Evolutionary conservation across 2,113 vertebrate genomes (phyloP).

Genomic region (Coreoperca whiteheadi): DNA sequence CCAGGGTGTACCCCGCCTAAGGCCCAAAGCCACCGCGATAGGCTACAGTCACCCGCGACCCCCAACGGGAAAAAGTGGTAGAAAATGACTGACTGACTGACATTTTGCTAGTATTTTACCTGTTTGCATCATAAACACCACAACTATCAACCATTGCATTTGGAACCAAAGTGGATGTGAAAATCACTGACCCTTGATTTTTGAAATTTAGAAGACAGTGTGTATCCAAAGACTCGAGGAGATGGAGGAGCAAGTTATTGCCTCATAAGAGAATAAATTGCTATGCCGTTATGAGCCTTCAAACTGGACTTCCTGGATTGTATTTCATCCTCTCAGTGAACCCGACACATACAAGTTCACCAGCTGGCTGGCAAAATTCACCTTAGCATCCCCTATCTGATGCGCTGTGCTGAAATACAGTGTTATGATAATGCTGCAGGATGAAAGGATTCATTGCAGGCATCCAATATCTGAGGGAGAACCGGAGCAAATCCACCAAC

Average conservation of each 20-base stretch:
- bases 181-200: no score
- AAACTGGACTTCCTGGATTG: constrained; percentile 31
- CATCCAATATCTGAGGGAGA: constrained; percentile 58
- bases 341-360: constrained; percentile 28
- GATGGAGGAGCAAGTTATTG: constrained; percentile 4
- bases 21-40: no score
- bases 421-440: constrained; percentile 65
- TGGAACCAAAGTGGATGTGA: no score
- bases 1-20: no score
- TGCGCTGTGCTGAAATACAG: constrained; percentile 56
- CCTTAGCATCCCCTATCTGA: constrained; percentile 50
- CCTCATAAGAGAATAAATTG: constrained; percentile 13
- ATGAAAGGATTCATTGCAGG: constrained; percentile 66
- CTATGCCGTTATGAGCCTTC: constrained; percentile 28
- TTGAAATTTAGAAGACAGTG: no score
- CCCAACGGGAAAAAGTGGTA: no score
- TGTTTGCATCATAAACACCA: no score
- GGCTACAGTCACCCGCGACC: no score
- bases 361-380: constrained; percentile 38
- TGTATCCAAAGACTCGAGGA: no score
- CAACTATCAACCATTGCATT: no score
- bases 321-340: constrained; percentile 41
- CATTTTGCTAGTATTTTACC: no score
- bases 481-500: constrained; percentile 63
- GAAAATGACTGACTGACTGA: no score